These are phyloP conservation scores for Camponotus floridanus DNA, from an alignment of 1,140 invertebrate species.

Conservation along the genomic window DNA sequence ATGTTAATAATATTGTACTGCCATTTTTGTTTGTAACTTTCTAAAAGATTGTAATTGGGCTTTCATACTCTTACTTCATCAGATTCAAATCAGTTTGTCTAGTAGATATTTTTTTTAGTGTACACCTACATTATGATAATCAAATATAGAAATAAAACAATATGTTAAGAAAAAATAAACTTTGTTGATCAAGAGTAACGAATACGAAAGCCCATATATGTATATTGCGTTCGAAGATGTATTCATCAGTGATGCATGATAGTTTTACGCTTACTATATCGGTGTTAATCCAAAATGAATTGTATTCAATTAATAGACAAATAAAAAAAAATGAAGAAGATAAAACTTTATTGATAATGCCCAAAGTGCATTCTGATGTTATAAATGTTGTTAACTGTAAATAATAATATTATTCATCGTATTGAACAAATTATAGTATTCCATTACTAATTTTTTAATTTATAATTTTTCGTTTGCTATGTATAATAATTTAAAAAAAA, in stretches of 20 bases:
- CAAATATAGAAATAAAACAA: not conserved
- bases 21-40: not conserved
- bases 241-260: not conserved
- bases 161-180: no score
- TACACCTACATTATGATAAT: not conserved
- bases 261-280: slow-evolving; percentile 3
- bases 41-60: not conserved
- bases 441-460: not conserved
- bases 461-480: not conserved
- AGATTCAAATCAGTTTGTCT: not conserved
- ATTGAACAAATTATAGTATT: not conserved
- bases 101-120: not conserved
- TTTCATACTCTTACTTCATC: not conserved
- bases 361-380: not conserved
- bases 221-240: not conserved
- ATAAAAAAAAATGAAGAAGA: not conserved
- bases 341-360: slow-evolving; percentile 6
- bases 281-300: slow-evolving; percentile 18
- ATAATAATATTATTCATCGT: not conserved
- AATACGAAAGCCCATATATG: no score
- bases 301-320: not conserved
- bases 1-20: slow-evolving; percentile 1
- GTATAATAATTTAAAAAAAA: not conserved
- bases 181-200: no score
- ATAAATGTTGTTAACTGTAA: slow-evolving; percentile 21